phyloP scores from a whole-genome alignment of 2,888 invertebrate species.

The Elysia crispata region DNA sequence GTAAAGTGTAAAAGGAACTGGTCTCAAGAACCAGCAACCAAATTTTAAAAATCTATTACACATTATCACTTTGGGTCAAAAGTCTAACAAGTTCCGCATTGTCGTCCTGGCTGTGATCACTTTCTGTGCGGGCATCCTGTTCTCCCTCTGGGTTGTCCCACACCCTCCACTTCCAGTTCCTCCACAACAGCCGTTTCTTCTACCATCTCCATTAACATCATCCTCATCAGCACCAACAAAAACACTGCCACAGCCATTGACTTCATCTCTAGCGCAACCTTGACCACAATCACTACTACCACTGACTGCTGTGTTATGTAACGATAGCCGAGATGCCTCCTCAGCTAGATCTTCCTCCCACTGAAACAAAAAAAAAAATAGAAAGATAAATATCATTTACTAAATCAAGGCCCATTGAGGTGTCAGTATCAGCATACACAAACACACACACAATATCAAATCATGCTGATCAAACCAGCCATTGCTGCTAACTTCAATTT shows the following conservation, averaged over 20 bases:
- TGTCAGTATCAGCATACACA: too few relatives aligned
- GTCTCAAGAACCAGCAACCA: too few relatives aligned
- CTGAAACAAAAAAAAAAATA: constrained; percentile 12
- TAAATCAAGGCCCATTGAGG: too few relatives aligned
- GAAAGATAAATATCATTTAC: not conserved
- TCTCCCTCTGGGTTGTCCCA: not conserved
- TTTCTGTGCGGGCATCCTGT: too few relatives aligned
- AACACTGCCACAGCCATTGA: not conserved
- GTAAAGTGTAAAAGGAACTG: too few relatives aligned
- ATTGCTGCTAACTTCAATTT: too few relatives aligned
- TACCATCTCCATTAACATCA: not conserved
- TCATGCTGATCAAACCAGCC: too few relatives aligned
- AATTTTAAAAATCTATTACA: too few relatives aligned
- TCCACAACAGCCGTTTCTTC: not conserved
- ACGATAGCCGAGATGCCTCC: not conserved
- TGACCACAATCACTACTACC: not conserved
- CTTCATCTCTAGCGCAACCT: not conserved
- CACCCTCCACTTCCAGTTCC: not conserved
- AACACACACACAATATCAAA: too few relatives aligned
- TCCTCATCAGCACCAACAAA: not conserved
- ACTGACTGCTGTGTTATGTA: not conserved
- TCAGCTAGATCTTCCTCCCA: constrained; percentile 47
- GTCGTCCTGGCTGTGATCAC: too few relatives aligned
- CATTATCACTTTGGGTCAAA: too few relatives aligned
- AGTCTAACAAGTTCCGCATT: too few relatives aligned